A percentile compares a stretch with the other conserved stretches of the same genome.
These are phyloP conservation scores for Trisateles emortualis DNA, from an alignment of 2,888 invertebrate species.

Conservation along the genomic window DNA sequence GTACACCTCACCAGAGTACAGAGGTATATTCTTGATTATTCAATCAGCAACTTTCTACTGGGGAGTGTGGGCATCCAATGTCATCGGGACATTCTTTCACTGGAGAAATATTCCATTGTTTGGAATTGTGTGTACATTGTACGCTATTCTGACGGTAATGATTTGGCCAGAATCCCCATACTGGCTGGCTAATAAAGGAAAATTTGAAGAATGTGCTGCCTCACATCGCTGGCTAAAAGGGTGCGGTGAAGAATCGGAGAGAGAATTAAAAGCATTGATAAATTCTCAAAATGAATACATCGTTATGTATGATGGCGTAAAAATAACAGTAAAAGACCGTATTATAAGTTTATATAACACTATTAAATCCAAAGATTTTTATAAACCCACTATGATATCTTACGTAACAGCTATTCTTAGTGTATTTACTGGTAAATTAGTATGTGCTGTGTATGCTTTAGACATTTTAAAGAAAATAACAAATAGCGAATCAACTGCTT, in stretches of 20 bases:
- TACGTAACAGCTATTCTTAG: constrained; percentile 34
- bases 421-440: constrained; percentile 55
- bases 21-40: constrained; percentile 53
- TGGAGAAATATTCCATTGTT: constrained; percentile 52
- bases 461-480: constrained; percentile 59
- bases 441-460: constrained; percentile 56
- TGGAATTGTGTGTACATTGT: constrained; percentile 37
- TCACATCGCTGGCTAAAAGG: constrained; percentile 60
- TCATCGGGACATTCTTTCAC: constrained; percentile 54
- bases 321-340: constrained; percentile 3
- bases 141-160: constrained; percentile 28
- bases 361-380: constrained; percentile 46
- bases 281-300: constrained; percentile 44
- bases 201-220: constrained; percentile 52
- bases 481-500: neutral
- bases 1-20: constrained; percentile 51
- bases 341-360: constrained; percentile 19
- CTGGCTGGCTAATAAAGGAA: constrained; percentile 60
- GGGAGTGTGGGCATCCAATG: constrained; percentile 54
- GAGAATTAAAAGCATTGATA: constrained; percentile 53
- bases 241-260: constrained; percentile 45
- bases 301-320: too few species aligned
- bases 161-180: constrained; percentile 47
- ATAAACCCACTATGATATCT: constrained; percentile 52
- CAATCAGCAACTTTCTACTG: constrained; percentile 51